Conservation (phyloP, 2,888 invertebrate species). For the Eupithecia inturbata region DNA sequence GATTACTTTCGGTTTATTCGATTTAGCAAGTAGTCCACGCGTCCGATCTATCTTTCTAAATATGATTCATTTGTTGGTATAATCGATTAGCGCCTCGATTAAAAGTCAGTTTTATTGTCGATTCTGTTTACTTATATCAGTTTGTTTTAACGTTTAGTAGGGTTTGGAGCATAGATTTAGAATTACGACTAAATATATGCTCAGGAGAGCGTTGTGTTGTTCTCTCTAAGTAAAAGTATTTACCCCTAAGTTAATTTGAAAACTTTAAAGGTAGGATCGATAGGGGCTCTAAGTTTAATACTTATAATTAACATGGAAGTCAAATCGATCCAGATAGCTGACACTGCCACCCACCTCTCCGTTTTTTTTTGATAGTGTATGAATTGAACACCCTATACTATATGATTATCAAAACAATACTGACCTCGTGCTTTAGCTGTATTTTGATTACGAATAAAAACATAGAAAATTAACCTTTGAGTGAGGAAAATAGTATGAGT, state of each 20-base stretch:
- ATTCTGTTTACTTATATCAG: conserved; percentile 56
- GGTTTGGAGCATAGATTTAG: conserved; percentile 38
- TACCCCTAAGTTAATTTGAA: not conserved
- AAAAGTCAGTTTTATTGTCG: conserved; percentile 56
- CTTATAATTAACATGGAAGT: not conserved
- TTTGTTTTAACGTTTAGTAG: conserved; percentile 53
- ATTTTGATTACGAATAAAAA: no score
- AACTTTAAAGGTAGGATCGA: not conserved
- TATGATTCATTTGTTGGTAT: conserved; percentile 58
- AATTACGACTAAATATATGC: no score
- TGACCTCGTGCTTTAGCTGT: no score
- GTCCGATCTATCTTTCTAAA: conserved; percentile 57
- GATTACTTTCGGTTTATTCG: conserved; percentile 68
- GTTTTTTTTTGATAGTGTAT: no score
- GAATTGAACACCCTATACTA: no score
- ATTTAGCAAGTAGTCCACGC: conserved; percentile 66
- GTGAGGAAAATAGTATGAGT: no score
- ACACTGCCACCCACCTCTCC: no score
- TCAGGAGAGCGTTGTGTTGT: not conserved
- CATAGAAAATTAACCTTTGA: no score
- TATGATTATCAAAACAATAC: no score
- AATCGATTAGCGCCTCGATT: conserved; percentile 61
- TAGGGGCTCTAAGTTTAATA: not conserved
- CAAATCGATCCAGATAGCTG: no score
- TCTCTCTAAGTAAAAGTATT: not conserved